These are phyloP conservation scores for Aphidius gifuensis DNA, from an alignment of 1,140 invertebrate genomes.

Conservation along the genomic window DNA sequence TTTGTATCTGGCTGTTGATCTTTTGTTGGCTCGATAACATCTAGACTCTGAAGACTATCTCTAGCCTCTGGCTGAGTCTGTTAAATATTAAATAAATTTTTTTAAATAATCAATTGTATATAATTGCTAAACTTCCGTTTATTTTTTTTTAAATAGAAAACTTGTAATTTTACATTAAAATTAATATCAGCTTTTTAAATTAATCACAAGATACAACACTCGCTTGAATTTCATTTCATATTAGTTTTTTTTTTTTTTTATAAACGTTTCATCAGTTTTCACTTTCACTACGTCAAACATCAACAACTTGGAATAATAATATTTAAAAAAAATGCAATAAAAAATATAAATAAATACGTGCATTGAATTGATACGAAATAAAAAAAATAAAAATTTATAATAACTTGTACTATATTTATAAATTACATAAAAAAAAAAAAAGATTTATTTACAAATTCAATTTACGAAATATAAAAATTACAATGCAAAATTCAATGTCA, in stretches of 20 bases:
- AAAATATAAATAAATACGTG: neutral
- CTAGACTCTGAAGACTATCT: constrained; percentile 35
- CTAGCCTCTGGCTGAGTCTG: constrained; percentile 38
- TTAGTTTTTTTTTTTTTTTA: constrained; percentile 26
- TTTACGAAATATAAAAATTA: neutral
- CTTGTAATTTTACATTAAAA: neutral
- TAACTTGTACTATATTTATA: neutral
- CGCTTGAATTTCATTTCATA: constrained; percentile 34
- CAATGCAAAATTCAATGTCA: neutral
- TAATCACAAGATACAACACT: constrained; percentile 23
- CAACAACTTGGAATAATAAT: constrained; percentile 3
- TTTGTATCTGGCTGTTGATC: constrained; percentile 52
- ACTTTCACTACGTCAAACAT: constrained; percentile 42
- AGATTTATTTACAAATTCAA: neutral
- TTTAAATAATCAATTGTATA: constrained; percentile 3
- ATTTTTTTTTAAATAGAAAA: neutral
- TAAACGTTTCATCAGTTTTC: constrained; percentile 29
- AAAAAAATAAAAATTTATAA: neutral
- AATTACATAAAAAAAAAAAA: constrained; percentile 1
- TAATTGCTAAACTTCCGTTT: constrained; percentile 8
- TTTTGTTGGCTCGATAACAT: constrained; percentile 34
- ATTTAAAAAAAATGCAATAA: neutral
- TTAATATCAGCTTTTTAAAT: constrained; percentile 1
- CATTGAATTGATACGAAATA: neutral
- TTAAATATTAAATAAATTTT: constrained; percentile 4